phyloP scores from a whole-genome alignment of 2,113 vertebrate genomes.

The Neopipo cinnamomea region DNA sequence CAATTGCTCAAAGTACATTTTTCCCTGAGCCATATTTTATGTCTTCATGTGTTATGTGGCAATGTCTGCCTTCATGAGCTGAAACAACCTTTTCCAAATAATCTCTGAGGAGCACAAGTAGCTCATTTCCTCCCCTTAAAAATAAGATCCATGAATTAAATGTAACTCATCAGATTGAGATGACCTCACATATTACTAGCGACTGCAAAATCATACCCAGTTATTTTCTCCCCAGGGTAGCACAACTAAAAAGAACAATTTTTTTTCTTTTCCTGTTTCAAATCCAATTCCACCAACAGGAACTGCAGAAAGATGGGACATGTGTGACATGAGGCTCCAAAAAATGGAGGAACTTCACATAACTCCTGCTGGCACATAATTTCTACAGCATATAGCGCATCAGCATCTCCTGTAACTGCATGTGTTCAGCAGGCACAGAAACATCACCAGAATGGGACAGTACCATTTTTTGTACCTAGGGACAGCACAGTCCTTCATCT shows the following conservation, averaged over 20 bases:
- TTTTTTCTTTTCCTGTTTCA: background rate
- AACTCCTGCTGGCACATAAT: background rate
- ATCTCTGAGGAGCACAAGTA: background rate
- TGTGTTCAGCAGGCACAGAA: background rate
- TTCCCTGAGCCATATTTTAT: slow-evolving; percentile 47
- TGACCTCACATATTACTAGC: background rate
- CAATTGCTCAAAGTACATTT: slow-evolving; percentile 52
- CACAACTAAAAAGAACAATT: background rate
- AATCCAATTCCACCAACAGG: background rate
- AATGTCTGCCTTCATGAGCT: slow-evolving; percentile 34
- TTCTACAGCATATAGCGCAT: background rate
- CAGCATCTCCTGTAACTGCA: background rate
- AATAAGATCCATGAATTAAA: background rate
- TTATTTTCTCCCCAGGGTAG: background rate
- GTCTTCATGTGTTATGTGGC: slow-evolving; percentile 36
- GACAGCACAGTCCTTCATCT: background rate
- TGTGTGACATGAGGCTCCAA: background rate
- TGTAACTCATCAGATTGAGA: background rate
- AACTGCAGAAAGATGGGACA: background rate
- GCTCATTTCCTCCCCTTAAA: background rate
- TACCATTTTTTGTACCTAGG: background rate
- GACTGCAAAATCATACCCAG: background rate
- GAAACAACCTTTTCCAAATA: slow-evolving; percentile 41
- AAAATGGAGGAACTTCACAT: background rate
- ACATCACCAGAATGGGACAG: background rate